Conservation (phyloP, 1,140 invertebrate genomes). For the Hyles euphorbiae region DNA sequence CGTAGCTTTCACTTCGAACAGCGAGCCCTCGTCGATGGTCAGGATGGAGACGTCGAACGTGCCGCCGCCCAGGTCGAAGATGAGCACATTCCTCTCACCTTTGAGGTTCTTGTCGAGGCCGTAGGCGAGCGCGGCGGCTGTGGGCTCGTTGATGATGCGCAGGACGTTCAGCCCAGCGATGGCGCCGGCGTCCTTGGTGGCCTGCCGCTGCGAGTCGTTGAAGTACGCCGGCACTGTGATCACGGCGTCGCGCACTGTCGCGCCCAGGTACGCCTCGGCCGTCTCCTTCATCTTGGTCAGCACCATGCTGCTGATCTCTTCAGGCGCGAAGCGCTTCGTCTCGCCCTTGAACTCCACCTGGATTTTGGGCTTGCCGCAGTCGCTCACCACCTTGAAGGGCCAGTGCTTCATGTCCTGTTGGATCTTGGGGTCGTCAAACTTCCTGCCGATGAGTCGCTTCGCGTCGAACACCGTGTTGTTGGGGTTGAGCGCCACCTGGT, state of each 20-base stretch:
- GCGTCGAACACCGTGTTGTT: conserved; percentile 76
- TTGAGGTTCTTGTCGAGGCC: conserved; percentile 85
- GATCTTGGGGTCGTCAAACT: conserved; percentile 81
- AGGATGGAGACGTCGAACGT: conserved; percentile 84
- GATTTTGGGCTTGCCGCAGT: conserved; percentile 81
- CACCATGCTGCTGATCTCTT: conserved; percentile 88
- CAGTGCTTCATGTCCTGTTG: conserved; percentile 86
- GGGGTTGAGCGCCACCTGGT: conserved; percentile 78
- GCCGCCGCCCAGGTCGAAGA: conserved; percentile 77
- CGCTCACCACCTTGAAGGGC: conserved; percentile 83
- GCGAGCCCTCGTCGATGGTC: conserved; percentile 81
- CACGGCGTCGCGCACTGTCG: conserved; percentile 80
- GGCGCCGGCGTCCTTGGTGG: conserved; percentile 85
- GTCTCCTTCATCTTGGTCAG: conserved; percentile 89
- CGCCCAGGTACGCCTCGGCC: conserved; percentile 85
- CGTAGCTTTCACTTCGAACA: conserved; percentile 82
- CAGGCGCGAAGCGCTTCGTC: conserved; percentile 82
- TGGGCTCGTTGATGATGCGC: conserved; percentile 85
- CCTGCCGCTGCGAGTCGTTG: conserved; percentile 92
- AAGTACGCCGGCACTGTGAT: conserved; percentile 94
- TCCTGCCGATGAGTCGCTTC: conserved; percentile 80
- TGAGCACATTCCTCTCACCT: conserved; percentile 79
- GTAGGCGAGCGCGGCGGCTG: conserved; percentile 84
- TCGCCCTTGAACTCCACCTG: conserved; percentile 85
- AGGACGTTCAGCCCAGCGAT: conserved; percentile 82